Evolutionary conservation across 2,888 invertebrate genomes (phyloP).

Genomic region (Nyleta sp.): DNA sequence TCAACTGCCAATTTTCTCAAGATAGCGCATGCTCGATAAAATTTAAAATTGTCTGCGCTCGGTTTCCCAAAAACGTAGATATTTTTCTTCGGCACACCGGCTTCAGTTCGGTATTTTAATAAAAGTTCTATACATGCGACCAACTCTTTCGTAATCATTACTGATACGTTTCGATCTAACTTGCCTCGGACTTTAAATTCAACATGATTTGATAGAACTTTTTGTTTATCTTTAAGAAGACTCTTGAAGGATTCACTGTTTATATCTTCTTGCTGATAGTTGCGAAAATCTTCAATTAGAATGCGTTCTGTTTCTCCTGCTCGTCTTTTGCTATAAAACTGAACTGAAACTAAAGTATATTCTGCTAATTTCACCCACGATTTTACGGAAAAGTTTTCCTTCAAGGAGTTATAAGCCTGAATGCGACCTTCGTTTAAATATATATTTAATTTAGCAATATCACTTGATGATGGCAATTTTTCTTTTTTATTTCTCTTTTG

Average conservation of each 20-base stretch:
- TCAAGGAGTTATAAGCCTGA: background rate
- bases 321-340: background rate
- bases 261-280: background rate
- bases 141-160: conserved; percentile 4
- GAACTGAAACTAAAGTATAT: conserved; percentile 19
- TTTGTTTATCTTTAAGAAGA: background rate
- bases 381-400: conserved; percentile 2
- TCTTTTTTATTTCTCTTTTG: conserved; percentile 1
- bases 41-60: background rate
- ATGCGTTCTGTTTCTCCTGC: conserved; percentile 6
- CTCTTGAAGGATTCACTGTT: background rate
- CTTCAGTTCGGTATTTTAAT: conserved; percentile 4
- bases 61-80: conserved; percentile 20
- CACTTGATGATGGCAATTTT: background rate
- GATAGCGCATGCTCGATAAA: too few species aligned
- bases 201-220: background rate
- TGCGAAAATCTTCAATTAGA: conserved; percentile 8
- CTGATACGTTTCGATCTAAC: conserved; percentile 8
- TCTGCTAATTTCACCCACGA: conserved; percentile 2
- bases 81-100: conserved; percentile 17
- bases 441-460: background rate
- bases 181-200: conserved; percentile 24
- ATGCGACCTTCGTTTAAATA: background rate
- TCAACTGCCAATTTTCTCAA: too few species aligned
- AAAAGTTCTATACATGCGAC: conserved; percentile 15